Percentiles rank a stretch among this genome's conserved stretches.
phyloP scores from a whole-genome alignment of 2,888 invertebrate genomes.

The Ochropacha duplaris region DNA sequence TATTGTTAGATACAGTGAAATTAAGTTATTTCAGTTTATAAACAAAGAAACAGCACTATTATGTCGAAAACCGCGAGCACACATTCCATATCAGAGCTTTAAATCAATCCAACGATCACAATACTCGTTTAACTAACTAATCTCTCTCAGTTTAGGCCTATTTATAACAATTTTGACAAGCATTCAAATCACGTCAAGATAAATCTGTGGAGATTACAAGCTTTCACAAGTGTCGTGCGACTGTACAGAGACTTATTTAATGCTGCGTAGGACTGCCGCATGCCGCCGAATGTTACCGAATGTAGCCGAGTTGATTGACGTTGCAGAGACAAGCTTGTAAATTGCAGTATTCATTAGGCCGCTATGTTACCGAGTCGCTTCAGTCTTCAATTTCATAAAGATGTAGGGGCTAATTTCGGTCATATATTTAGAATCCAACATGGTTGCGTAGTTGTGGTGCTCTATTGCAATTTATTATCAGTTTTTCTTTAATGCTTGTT shows the following conservation, averaged over 20 bases:
- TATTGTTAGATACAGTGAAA: too few relatives aligned
- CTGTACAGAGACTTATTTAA: neutral
- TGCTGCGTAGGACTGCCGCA: neutral
- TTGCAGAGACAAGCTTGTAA: neutral
- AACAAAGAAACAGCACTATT: too few relatives aligned
- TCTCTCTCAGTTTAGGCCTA: slow-evolving; percentile 18
- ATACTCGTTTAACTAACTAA: slow-evolving; percentile 2
- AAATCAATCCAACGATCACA: neutral
- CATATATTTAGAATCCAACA: too few relatives aligned
- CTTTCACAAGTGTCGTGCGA: slow-evolving; percentile 40
- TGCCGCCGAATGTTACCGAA: neutral
- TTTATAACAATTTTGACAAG: slow-evolving; percentile 29
- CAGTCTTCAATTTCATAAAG: too few relatives aligned
- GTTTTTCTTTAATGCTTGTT: too few relatives aligned
- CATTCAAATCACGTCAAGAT: slow-evolving; percentile 38
- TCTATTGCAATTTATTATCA: too few relatives aligned
- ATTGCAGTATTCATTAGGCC: neutral
- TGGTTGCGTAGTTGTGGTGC: too few relatives aligned
- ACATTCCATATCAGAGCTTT: neutral
- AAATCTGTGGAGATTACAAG: slow-evolving; percentile 34
- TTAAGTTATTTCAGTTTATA: too few relatives aligned
- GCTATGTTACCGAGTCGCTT: too few relatives aligned
- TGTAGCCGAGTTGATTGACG: neutral
- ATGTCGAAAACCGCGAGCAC: neutral
- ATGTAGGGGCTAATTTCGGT: too few relatives aligned